These are phyloP conservation scores for Caenorhabditis parvicauda DNA, from an alignment of 2,888 invertebrate species.

Conservation along the genomic window DNA sequence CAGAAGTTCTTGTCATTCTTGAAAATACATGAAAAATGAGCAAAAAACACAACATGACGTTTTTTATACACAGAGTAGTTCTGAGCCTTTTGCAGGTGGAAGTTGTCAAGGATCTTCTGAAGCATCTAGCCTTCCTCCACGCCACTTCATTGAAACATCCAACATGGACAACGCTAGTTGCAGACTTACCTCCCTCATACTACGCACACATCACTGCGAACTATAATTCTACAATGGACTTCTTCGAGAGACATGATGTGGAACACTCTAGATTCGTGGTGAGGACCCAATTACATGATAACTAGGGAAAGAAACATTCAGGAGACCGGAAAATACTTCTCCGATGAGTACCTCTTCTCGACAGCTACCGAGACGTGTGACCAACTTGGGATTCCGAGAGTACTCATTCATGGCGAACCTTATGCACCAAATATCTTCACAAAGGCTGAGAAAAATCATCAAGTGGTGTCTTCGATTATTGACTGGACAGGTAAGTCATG, in stretches of 20 bases:
- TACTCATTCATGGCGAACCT: conserved; percentile 54
- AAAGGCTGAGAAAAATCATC: conserved; percentile 29
- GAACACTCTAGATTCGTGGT: conserved; percentile 42
- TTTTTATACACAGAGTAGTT: too few relatives aligned
- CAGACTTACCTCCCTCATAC: conserved; percentile 39
- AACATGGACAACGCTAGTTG: conserved; percentile 51
- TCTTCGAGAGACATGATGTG: conserved; percentile 38
- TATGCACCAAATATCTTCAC: conserved; percentile 48
- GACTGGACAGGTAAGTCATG: conserved; percentile 52
- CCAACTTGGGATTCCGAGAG: conserved; percentile 33
- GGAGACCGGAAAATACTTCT: conserved; percentile 37
- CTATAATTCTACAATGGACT: conserved; percentile 34
- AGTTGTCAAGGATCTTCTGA: conserved; percentile 45
- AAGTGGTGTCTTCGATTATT: conserved; percentile 40
- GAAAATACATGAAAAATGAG: too few relatives aligned
- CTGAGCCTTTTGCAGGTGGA: conserved; percentile 46
- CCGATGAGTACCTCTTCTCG: conserved; percentile 36
- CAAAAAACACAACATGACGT: too few relatives aligned
- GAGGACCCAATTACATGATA: not conserved
- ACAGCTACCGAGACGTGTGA: conserved; percentile 41
- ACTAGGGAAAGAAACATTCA: conserved; percentile 2
- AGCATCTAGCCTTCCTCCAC: conserved; percentile 49
- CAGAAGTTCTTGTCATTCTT: too few relatives aligned
- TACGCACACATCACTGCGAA: conserved; percentile 34
- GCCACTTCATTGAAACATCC: conserved; percentile 43